Conservation (phyloP, 2,888 invertebrate genomes). For the Drosophila mettleri region DNA sequence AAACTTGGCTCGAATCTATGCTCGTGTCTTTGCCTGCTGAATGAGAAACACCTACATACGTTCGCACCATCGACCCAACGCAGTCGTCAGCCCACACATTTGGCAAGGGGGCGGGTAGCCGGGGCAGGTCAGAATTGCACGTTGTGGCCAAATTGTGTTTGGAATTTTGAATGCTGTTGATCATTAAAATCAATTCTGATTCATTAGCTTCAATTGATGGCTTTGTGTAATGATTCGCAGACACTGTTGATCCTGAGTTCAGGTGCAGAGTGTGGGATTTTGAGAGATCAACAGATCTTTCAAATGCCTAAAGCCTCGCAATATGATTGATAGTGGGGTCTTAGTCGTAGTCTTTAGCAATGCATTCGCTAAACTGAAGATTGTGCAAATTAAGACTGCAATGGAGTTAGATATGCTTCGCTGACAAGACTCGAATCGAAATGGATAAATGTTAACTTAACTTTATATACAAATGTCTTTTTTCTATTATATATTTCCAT, state of each 20-base stretch:
- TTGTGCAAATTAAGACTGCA: not conserved
- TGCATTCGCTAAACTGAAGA: not conserved
- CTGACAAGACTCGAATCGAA: too few relatives aligned
- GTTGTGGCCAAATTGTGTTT: conserved; percentile 54
- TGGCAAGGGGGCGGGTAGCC: not conserved
- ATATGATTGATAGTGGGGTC: conserved; percentile 4
- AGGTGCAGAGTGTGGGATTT: conserved; percentile 37
- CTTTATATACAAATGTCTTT: too few relatives aligned
- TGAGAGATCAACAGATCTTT: conserved; percentile 21
- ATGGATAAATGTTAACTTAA: too few relatives aligned
- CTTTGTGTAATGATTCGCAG: conserved; percentile 25
- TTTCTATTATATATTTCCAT: not conserved
- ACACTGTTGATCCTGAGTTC: conserved; percentile 28
- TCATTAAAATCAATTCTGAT: conserved; percentile 61
- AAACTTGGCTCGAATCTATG: conserved; percentile 56
- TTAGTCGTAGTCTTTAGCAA: not conserved
- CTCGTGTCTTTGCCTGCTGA: conserved; percentile 27
- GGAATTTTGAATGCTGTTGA: conserved; percentile 47
- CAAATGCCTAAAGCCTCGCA: conserved; percentile 5
- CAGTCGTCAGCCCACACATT: conserved; percentile 41
- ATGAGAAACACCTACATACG: conserved; percentile 50
- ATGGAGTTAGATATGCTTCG: not conserved
- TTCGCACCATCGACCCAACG: conserved; percentile 39
- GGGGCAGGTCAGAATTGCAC: conserved; percentile 38
- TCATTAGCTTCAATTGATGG: conserved; percentile 51